Evolutionary conservation across 2,113 vertebrate genomes (phyloP), one percentile per base, ranked within the genome.

Genomic region (Xenus cinereus): DNA sequence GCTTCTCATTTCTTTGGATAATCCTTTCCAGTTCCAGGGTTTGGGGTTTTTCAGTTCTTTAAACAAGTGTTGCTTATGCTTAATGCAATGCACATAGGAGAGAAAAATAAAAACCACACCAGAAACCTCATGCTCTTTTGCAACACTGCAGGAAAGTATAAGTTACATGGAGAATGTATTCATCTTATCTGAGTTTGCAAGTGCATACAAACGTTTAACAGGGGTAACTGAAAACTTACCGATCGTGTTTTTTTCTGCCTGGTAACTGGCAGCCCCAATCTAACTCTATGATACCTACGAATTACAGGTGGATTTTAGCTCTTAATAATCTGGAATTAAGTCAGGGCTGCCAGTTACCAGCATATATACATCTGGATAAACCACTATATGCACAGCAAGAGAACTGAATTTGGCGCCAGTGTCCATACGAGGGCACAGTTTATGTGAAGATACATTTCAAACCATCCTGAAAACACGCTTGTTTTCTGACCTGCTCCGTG

Each of bases 241-340:
- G n/a, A 45, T 2, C 0, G 6, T n/a, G 74, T 56, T n/a, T 56
- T 56, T 4, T 56, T 3, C 48, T 53, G 24, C 7, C 45, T 69
- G 26, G 3, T 26, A 92, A 79, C 17, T 63, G 56, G 39, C n/a
- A 78, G 46, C 28, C 77, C 30, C 4, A 57, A 54, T 41, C 50
- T 75, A 95, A 94, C 56, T 18, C 27, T 67, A 50, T 19, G 7
- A 1, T 17, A 92, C 37, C 4, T 32, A 46, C 46, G 18, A 91
- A 54, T 56, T 82, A 69, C 16, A 87, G 39, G 39, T 51, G 14
- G 66, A 59, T 79, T 82, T 93, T 41, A 85, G 75, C 39, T 89
- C n/a, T 87, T 82, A 66, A 66, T 63, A 56, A 67, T 69, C 13
- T 72, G 62, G 43, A 93, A 60, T 39, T 45, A 80, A 80, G 37